Evolutionary conservation across 2,888 invertebrate genomes (phyloP), one percentile per base, ranked within the genome.

Genomic region (Tachina grossa): DNA sequence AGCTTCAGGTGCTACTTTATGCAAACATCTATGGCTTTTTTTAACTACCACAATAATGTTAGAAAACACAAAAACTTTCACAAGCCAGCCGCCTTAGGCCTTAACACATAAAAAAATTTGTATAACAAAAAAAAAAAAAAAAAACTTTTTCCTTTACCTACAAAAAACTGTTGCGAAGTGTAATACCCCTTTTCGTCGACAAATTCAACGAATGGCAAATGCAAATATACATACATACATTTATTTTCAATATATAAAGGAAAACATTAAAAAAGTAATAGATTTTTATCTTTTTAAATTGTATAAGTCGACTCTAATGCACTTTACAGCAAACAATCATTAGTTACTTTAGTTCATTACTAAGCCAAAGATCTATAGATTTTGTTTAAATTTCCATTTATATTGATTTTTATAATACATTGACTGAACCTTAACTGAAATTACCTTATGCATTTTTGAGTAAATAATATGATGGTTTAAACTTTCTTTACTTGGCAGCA

Each of bases 1-100:
- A 80, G 83, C 85, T 83, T 83, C 79, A 80, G 85, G 85, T 85
- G 85, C 83, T 80, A 85, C 79, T 85, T 83, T 85, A 85, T 85
- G 85, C 79, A 85, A 80, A 83, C 71, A 71, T 85, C 79, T 71
- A 57, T 81, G 68, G 66, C 66, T 74, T 68, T 78, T 31, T 78
- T 78, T 78, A 66, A 78, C 77, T 78, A 78, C 77, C 72, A 68
- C 69, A 81, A 82, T 57, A 74, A 41, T 55, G 16, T 5, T 43
- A 16, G 43, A 41, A 45, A 72, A 59, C 16, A 71, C 57, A 68
- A 66, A 68, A 71, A 83, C 83, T 80, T 85, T 85, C 85, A 83
- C 85, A 85, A 80, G 72, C 72, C 49, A 59, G 76, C 83, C 85
- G 83, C 83, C 85, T 79, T 43, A 80, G 80, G 81, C 47, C 41